Evolutionary conservation across 2,113 vertebrate genomes (phyloP).

Genomic region (Heloderma charlesbogerti): DNA sequence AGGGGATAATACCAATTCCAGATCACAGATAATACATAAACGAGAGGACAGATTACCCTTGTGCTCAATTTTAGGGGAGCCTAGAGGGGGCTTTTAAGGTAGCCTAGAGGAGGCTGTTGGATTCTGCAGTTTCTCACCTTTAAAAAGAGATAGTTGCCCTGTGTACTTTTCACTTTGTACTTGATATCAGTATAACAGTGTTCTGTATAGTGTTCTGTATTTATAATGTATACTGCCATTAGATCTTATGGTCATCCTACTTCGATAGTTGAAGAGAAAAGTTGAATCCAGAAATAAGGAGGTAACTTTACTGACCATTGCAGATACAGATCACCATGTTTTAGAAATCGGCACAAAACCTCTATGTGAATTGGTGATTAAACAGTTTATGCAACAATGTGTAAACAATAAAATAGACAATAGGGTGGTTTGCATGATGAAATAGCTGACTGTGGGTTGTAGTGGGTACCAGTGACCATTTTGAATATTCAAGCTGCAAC

Average conservation of each 20-base stretch:
- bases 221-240: neutral
- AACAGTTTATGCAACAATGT: neutral
- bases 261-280: neutral
- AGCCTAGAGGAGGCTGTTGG: neutral
- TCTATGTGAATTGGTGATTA: neutral
- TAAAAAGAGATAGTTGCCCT: neutral
- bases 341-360: neutral
- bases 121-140: neutral
- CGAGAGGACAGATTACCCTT: neutral
- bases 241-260: neutral
- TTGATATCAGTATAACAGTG: neutral
- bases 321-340: neutral
- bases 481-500: too few species aligned
- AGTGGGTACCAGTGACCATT: too few species aligned
- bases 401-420: neutral
- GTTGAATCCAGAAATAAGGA: neutral
- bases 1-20: neutral
- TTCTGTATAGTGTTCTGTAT: neutral
- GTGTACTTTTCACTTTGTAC: neutral
- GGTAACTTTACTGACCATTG: neutral
- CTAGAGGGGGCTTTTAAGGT: neutral
- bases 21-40: neutral
- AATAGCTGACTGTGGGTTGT: too few species aligned
- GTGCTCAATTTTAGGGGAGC: neutral
- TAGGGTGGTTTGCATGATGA: too few species aligned